Conservation (phyloP, 64 coral and sea anemone genomes). For the Actinia equina region DNA sequence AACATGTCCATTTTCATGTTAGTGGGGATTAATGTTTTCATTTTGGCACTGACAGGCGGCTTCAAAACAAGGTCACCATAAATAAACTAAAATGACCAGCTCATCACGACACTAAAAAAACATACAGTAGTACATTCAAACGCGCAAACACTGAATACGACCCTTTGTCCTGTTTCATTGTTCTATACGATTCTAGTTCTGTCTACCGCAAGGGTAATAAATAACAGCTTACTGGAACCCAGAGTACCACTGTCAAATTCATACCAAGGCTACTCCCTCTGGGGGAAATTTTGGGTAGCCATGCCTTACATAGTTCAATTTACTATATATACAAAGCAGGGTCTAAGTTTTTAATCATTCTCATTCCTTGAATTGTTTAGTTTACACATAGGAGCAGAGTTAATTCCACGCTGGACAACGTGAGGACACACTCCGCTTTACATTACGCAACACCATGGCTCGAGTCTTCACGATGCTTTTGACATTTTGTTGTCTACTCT, state of each 20-base stretch:
- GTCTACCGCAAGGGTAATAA: too few relatives aligned
- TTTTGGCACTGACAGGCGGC: background rate
- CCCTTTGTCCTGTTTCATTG: too few relatives aligned
- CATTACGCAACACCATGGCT: background rate
- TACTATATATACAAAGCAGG: background rate
- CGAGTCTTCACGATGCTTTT: background rate
- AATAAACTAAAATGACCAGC: background rate
- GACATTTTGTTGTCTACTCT: background rate
- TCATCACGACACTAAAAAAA: background rate
- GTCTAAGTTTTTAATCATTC: background rate
- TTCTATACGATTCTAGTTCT: too few relatives aligned
- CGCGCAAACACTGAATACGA: too few relatives aligned
- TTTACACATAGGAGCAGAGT: background rate
- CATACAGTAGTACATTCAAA: too few relatives aligned
- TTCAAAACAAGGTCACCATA: background rate
- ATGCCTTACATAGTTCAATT: background rate
- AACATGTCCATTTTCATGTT: too few relatives aligned
- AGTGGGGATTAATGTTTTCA: background rate
- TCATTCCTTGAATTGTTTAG: background rate
- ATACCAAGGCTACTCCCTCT: background rate
- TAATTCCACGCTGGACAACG: background rate
- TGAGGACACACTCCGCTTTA: background rate
- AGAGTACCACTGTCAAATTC: background rate
- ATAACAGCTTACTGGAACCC: background rate
- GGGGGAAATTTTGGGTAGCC: background rate